Evolutionary conservation across 2,888 invertebrate genomes (phyloP).

Genomic region (Drosophila recens): DNA sequence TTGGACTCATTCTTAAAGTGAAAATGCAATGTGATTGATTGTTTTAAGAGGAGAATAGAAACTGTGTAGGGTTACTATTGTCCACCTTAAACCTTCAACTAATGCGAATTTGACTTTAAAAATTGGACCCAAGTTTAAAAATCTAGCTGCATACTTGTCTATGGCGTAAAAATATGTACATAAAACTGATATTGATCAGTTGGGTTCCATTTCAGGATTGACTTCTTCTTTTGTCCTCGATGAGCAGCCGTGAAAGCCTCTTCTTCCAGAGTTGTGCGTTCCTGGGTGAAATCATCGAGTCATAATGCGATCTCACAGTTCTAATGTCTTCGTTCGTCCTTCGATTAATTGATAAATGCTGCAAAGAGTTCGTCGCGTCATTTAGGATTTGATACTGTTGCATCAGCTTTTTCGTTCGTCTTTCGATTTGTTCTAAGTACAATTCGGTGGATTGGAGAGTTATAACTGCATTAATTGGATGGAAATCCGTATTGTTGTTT

Average conservation of each 20-base stretch:
- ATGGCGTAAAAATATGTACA: not conserved
- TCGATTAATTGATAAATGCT: not conserved
- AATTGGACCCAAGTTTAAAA: conserved; percentile 4
- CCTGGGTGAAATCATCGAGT: not conserved
- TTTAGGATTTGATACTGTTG: not conserved
- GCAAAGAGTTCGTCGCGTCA: not conserved
- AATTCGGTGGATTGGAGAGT: not conserved
- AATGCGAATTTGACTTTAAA: not conserved
- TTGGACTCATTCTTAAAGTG: conserved; percentile 4
- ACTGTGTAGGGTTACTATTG: not conserved
- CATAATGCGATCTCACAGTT: not conserved
- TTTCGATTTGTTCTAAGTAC: not conserved
- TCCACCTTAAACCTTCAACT: conserved; percentile 4
- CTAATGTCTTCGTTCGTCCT: not conserved
- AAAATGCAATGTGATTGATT: conserved; percentile 1
- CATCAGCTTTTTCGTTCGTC: conserved; percentile 14
- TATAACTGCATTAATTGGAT: not conserved
- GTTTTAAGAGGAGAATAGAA: not conserved
- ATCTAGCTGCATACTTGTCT: not conserved
- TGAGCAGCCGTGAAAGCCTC: conserved; percentile 5
- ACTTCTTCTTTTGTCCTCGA: not conserved
- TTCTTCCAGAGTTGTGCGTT: conserved; percentile 3
- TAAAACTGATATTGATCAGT: not conserved
- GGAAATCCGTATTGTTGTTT: not conserved
- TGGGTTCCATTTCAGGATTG: not conserved